Evolutionary conservation across 2,888 invertebrate species (phyloP), one percentile per base, ranked within the genome.

Genomic region (Branchellion lobata): DNA sequence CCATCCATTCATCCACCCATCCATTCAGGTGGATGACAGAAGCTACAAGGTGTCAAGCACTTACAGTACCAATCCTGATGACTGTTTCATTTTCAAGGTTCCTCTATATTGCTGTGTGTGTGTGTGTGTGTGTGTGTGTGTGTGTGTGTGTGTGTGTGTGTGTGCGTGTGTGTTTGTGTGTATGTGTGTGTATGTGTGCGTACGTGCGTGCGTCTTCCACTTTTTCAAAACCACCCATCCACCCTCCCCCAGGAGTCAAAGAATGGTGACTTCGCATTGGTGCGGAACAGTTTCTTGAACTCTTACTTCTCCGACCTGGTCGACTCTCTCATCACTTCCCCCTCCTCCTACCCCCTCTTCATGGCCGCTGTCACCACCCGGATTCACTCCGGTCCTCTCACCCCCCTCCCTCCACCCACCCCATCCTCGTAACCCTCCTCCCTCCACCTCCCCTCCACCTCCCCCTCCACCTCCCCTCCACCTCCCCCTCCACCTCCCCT

Each of bases 291-390:
- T 5, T 57, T 14, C 21, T 24, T 57, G 24, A 57, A 57, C 5
- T 3, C 5, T 5, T 24, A 57, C 21, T 57, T 57, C 61, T 24
- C n/a, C 21, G 61, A 57, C 61, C 61, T 57, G 61, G 24, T 57
- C 8, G 61, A 57, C 8, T 3, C 5, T 5, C n/a, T 14, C 61
- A 57, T 57, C 61, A 57, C 61, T n/a, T 57, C 61, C 8, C 21
- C 61, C 61, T 8, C 8, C 61, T 57, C 61, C 61, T 57, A 57
- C 61, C 61, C 61, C 61, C 8, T 57, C 61, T 57, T 57, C 61
- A 57, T 57, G 61, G 61, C 61, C 61, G 61, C 61, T 57, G 61
- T 57, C 61, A 57, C 21, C 61, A 14, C 21, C 61, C 21, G 61
- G 3, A 18, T 57, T 5, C 61, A 57, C 61, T n/a, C 5, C 3